A percentile compares a stretch with the other conserved stretches of the same genome.
These are phyloP conservation scores for Rhagoletis pomonella DNA, from an alignment of 1,140 invertebrate genomes.

Conservation along the genomic window DNA sequence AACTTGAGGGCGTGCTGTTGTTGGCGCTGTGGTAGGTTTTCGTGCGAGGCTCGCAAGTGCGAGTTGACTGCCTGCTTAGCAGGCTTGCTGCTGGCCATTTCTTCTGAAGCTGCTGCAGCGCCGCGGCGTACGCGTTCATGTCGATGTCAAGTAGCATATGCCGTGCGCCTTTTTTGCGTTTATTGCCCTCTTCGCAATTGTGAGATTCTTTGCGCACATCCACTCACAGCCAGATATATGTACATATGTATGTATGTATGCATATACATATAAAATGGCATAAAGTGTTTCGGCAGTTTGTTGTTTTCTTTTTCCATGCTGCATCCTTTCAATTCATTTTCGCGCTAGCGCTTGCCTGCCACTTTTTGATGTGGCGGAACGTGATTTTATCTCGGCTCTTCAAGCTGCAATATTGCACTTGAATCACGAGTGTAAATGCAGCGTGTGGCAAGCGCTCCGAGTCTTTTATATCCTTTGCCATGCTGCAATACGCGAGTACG, in stretches of 20 bases:
- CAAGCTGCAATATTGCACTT: constrained; percentile 50
- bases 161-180: constrained; percentile 39
- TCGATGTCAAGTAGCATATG: constrained; percentile 45
- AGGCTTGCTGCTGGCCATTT: constrained; percentile 12
- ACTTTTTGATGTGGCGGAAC: constrained; percentile 39
- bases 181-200: constrained; percentile 32
- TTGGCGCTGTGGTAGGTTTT: neutral
- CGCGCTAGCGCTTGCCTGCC: constrained; percentile 17
- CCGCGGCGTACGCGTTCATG: neutral
- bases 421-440: constrained; percentile 39
- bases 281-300: constrained; percentile 8
- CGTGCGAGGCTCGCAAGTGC: neutral
- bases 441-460: neutral
- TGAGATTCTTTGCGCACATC: neutral
- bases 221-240: neutral
- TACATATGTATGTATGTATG: neutral
- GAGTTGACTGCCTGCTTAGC: neutral
- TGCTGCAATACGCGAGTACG: neutral
- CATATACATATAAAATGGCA: neutral
- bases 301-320: constrained; percentile 7
- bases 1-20: neutral
- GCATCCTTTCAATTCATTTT: constrained; percentile 4
- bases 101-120: neutral
- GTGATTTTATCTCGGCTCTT: constrained; percentile 47
- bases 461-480: constrained; percentile 7